Percentiles rank a stretch among this genome's conserved stretches.
Conservation (phyloP, 2,888 invertebrate species). For the Cheiracanthium punctorium region DNA sequence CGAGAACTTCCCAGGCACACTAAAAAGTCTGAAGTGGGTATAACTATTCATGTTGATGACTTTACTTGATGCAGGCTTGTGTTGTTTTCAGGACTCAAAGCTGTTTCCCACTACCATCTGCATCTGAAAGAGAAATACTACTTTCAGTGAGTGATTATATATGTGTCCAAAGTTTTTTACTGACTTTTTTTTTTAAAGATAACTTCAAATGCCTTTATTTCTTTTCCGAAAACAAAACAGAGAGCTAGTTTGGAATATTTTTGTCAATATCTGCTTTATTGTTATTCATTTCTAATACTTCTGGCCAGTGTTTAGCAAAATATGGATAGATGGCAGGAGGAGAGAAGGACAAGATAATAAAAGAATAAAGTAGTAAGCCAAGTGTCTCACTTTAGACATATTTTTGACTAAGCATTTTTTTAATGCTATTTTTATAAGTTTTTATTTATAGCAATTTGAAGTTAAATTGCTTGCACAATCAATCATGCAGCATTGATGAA, state of each 20-base stretch:
- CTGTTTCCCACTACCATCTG: background rate
- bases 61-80: conserved; percentile 27
- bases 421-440: conserved; percentile 5
- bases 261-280: background rate
- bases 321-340: background rate
- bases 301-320: background rate
- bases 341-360: background rate
- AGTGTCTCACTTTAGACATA: background rate
- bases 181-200: background rate
- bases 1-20: conserved; percentile 50
- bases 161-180: background rate
- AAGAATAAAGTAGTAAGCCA: background rate
- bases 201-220: background rate
- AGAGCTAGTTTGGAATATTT: background rate
- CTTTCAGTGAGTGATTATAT: background rate
- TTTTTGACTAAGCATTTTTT: background rate
- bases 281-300: background rate
- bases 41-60: conserved; percentile 63
- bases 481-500: background rate
- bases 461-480: conserved; percentile 3
- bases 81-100: background rate
- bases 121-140: background rate
- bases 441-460: background rate
- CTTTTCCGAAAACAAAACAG: background rate
- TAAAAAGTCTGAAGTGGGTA: conserved; percentile 58